Conservation (phyloP, 2,113 vertebrate species). For the Acanthisitta chloris region DNA sequence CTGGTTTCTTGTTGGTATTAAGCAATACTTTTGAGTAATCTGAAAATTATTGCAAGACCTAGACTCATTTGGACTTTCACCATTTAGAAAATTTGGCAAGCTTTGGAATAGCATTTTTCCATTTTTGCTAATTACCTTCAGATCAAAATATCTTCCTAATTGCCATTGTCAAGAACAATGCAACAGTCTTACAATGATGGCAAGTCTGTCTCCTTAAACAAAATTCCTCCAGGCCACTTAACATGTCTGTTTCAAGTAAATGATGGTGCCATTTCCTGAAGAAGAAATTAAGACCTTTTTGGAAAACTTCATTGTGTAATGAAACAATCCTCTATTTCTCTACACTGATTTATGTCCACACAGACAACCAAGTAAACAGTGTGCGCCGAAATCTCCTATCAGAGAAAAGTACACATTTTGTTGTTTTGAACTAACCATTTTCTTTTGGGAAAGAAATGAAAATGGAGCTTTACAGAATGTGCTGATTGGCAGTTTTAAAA, state of each 20-base stretch:
- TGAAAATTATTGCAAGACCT: neutral
- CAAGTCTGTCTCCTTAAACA: neutral
- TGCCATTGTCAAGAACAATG: neutral
- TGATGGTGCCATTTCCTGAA: neutral
- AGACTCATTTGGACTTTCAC: neutral
- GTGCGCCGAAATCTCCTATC: neutral
- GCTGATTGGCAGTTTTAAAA: neutral
- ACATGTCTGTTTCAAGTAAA: constrained; percentile 32
- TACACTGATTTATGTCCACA: neutral
- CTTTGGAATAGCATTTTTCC: neutral
- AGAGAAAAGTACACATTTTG: neutral
- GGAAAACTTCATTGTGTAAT: neutral
- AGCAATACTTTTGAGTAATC: neutral
- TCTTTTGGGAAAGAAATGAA: neutral
- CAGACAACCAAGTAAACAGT: neutral
- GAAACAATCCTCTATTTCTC: neutral
- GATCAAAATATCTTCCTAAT: neutral
- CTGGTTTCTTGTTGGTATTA: constrained; percentile 6
- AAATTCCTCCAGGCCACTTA: neutral
- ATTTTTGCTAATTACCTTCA: constrained; percentile 5
- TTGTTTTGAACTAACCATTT: neutral
- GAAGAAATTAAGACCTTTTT: neutral
- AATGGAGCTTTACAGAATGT: neutral
- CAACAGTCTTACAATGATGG: neutral
- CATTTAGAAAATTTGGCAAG: neutral